Evolutionary conservation across 2,113 vertebrate species (phyloP).

Genomic region (Scytalopus superciliaris): DNA sequence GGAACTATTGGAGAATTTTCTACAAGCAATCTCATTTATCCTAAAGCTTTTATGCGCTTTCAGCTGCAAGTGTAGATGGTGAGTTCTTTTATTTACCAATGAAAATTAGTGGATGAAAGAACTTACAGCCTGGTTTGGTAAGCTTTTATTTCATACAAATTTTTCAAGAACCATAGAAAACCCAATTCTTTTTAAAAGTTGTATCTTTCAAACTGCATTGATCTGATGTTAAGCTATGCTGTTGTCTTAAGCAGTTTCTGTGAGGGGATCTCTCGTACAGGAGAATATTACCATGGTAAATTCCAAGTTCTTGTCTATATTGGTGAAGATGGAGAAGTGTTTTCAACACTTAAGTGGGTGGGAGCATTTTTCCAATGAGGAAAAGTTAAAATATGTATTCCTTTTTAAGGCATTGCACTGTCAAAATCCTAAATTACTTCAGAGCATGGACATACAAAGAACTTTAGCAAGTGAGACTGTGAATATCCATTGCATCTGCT

Average conservation of each 20-base stretch:
- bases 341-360: constrained; percentile 2
- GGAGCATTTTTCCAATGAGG: constrained; percentile 8
- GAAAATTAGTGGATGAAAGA: background rate
- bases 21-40: background rate
- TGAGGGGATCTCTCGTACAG: background rate
- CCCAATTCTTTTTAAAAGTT: background rate
- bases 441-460: background rate
- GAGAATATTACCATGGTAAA: constrained; percentile 24
- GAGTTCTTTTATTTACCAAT: background rate
- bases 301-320: background rate
- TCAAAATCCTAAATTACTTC: constrained; percentile 17
- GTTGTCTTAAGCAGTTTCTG: background rate
- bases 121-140: background rate
- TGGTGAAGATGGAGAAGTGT: constrained; percentile 2
- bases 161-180: background rate
- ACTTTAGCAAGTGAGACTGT: background rate
- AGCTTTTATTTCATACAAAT: background rate
- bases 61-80: background rate
- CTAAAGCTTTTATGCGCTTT: background rate
- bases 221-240: background rate
- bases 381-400: constrained; percentile 18
- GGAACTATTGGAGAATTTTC: background rate
- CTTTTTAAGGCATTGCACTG: background rate
- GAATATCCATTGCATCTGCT: background rate
- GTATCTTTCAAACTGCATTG: background rate